Evolutionary conservation across 1,140 invertebrate genomes (phyloP).

Genomic region (Zaprionus vittiger): DNA sequence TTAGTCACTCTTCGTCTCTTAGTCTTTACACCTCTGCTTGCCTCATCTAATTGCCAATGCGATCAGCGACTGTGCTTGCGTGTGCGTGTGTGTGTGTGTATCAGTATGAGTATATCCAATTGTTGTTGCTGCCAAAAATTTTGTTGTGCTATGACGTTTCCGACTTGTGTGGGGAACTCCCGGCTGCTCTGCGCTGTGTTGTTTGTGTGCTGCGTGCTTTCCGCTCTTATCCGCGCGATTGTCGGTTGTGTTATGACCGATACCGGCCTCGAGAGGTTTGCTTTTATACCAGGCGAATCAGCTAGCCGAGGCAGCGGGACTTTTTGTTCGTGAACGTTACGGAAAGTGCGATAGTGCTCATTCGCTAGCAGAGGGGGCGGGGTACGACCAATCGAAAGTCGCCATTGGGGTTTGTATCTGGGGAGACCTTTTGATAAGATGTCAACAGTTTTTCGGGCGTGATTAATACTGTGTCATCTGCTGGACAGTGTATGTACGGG

Average conservation of each 20-base stretch:
- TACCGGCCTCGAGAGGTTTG: conserved; percentile 29
- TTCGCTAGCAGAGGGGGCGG: neutral
- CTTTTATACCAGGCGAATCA: conserved; percentile 61
- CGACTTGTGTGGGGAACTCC: conserved; percentile 47
- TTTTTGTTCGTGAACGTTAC: conserved; percentile 52
- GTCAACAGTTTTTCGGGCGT: conserved; percentile 17
- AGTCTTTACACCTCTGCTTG: conserved; percentile 17
- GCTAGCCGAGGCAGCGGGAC: conserved; percentile 40
- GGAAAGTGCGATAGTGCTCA: conserved; percentile 15
- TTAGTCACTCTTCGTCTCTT: conserved; percentile 24
- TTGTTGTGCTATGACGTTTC: conserved; percentile 38
- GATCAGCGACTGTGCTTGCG: neutral
- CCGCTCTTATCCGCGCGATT: conserved; percentile 34
- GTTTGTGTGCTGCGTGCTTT: conserved; percentile 18
- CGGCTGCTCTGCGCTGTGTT: conserved; percentile 13
- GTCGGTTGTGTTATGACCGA: conserved; percentile 58
- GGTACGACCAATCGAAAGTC: conserved; percentile 14
- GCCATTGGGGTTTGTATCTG: conserved; percentile 17
- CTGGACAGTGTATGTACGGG: neutral
- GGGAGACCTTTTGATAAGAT: conserved; percentile 50
- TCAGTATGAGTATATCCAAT: conserved; percentile 60
- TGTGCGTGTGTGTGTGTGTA: conserved; percentile 5
- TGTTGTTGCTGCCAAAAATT: conserved; percentile 27
- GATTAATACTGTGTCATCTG: conserved; percentile 39
- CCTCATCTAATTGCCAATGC: conserved; percentile 24